A percentile compares a stretch with the other conserved stretches of the same genome.
Evolutionary conservation across 2,888 invertebrate genomes (phyloP).

Genomic region (Calliopum simillimum): DNA sequence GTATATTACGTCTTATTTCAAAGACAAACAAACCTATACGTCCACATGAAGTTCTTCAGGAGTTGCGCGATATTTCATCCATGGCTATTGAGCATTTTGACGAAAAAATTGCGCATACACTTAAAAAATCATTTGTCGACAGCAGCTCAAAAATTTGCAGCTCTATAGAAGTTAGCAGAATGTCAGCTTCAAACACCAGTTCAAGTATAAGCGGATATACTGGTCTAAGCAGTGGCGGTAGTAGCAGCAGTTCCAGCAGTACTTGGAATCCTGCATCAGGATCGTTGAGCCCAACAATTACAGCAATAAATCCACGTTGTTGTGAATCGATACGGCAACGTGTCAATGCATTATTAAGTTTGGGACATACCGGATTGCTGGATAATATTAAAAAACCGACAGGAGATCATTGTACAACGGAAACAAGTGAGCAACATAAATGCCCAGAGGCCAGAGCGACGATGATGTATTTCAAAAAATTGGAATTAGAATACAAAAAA

Average conservation of each 20-base stretch:
- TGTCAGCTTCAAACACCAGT: conserved; percentile 39
- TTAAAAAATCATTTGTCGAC: conserved; percentile 50
- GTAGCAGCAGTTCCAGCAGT: conserved; percentile 27
- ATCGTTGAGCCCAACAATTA: conserved; percentile 33
- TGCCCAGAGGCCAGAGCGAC: conserved; percentile 60
- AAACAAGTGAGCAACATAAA: conserved; percentile 25
- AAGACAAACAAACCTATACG: conserved; percentile 75
- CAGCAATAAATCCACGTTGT: conserved; percentile 41
- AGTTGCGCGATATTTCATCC: conserved; percentile 90
- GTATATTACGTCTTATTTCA: conserved; percentile 79
- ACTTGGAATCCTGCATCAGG: conserved; percentile 28
- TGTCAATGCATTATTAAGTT: conserved; percentile 41
- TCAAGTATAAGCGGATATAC: conserved; percentile 58
- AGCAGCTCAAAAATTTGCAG: conserved; percentile 36
- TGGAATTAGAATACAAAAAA: conserved; percentile 56
- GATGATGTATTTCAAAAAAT: conserved; percentile 50
- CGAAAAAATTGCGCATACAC: conserved; percentile 76
- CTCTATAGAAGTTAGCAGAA: conserved; percentile 46
- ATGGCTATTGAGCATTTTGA: conserved; percentile 94
- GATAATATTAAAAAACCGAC: neutral
- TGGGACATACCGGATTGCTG: conserved; percentile 34
- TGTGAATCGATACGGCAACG: conserved; percentile 47
- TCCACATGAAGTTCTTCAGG: conserved; percentile 87
- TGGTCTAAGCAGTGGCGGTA: conserved; percentile 39
- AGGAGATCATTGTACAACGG: neutral